These are phyloP conservation scores for Melolontha melolontha DNA, from an alignment of 2,888 invertebrate species.

Conservation along the genomic window DNA sequence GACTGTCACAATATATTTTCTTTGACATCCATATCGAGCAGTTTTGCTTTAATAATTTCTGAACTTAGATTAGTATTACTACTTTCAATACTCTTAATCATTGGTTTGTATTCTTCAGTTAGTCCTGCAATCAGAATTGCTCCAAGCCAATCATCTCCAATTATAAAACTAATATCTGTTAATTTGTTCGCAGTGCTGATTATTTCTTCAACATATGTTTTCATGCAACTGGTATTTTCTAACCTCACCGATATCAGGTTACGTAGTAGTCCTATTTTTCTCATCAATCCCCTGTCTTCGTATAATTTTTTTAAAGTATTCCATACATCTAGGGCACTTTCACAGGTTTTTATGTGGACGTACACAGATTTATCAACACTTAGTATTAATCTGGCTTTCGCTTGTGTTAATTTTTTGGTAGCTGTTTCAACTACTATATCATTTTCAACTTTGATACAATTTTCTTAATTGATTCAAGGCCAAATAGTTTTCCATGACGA, in stretches of 20 bases:
- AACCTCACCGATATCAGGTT: neutral
- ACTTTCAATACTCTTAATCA: constrained; percentile 12
- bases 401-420: neutral
- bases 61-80: neutral
- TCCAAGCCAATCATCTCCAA: constrained; percentile 6
- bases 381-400: neutral
- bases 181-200: constrained; percentile 4
- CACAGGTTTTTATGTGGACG: neutral
- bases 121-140: constrained; percentile 7
- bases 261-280: neutral
- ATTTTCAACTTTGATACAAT: too few relatives aligned
- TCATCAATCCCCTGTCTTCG: neutral
- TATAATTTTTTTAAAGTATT: neutral
- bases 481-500: too few relatives aligned
- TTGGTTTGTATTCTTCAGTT: neutral
- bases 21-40: too few relatives aligned
- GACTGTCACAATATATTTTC: too few relatives aligned
- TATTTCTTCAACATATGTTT: constrained; percentile 1
- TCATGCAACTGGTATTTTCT: constrained; percentile 7
- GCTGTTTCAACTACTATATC: too few relatives aligned
- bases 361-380: neutral
- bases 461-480: too few relatives aligned
- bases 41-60: constrained; percentile 7
- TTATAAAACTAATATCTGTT: neutral
- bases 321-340: neutral